Conservation (phyloP, 2,797 vertebrate species). For the Coluber constrictor region DNA sequence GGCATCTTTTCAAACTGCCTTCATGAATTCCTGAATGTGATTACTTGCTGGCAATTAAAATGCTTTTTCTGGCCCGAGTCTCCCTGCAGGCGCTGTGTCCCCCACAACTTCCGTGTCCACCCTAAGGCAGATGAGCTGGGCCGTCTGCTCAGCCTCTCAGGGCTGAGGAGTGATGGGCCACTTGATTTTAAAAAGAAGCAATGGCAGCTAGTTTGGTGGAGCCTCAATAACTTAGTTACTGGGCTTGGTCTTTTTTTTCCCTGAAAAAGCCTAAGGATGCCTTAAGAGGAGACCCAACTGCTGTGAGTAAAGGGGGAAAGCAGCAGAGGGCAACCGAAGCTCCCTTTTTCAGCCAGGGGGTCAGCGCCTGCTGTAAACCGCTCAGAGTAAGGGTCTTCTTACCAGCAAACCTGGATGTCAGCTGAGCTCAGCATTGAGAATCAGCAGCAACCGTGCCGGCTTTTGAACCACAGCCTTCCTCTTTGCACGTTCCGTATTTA, state of each 20-base stretch:
- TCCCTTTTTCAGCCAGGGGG: background rate
- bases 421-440: background rate
- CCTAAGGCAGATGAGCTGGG: too few relatives aligned
- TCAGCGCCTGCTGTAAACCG: background rate
- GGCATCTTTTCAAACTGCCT: background rate
- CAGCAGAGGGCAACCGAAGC: conserved; percentile 48
- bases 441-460: too few relatives aligned
- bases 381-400: background rate
- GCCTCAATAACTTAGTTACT: background rate
- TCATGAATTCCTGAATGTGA: background rate
- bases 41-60: background rate
- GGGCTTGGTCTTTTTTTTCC: background rate
- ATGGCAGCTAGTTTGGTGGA: background rate
- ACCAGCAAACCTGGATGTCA: background rate
- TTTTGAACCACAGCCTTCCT: background rate
- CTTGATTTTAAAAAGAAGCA: background rate
- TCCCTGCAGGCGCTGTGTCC: too few relatives aligned
- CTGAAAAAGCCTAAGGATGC: background rate
- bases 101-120: fast-evolving
- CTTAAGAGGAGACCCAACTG: background rate
- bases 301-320: background rate
- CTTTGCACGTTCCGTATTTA: background rate
- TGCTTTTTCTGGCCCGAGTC: background rate
- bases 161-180: background rate
- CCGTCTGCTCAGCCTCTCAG: background rate